Base-by-base conservation (phyloP, 2,888 invertebrate genomes). In the Tipula unca region DNA sequence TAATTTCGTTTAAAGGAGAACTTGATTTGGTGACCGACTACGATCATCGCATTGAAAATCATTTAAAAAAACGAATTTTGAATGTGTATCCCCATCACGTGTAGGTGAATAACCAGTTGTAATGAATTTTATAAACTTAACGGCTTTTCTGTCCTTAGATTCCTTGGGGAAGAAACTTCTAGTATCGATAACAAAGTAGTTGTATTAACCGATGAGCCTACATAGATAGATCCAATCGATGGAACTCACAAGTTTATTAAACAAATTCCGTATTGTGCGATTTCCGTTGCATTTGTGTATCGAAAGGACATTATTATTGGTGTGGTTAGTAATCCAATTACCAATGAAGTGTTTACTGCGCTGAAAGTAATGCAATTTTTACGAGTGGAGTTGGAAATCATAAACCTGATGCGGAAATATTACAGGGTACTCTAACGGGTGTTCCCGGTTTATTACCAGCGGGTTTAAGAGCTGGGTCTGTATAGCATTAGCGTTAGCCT, bases 191-290 rank as follows among this genome's bases (percentile, higher is more conserved):
- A 89, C 32, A 89, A 90, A 32, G 91, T 92, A 85, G 92, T 93
- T 83, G 91, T 92, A 86, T 91, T 96, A 87, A 96, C 95, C 0
- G 93, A 95, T 88, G 93, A 92, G 17, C 96, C 96, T 17, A 97
- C 96, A 0, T 96, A 96, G 96, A 94, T 96, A 86, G 95, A 97
- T 91, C 97, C 97, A 4, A 95, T 97, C 85, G 97, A 97, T 91
- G 97, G 97, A 17, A 97, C 97, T 0, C 93, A 94, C 69, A 97
- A 97, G 91, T 97, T 96, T 90, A 94, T 96, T 10, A 92, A 93
- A 88, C 92, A 92, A 85, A 93, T 94, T 88, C 95, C 95, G 0
- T 92, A 93, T 86, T 92, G 92, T 25, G 94, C 94, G 87, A 93
- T 96, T 86, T 95, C 95, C 0, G 92, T 96, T 85, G 96, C 92